Base-by-base conservation (phyloP, 2,113 vertebrate species). In the Gallinago media region DNA sequence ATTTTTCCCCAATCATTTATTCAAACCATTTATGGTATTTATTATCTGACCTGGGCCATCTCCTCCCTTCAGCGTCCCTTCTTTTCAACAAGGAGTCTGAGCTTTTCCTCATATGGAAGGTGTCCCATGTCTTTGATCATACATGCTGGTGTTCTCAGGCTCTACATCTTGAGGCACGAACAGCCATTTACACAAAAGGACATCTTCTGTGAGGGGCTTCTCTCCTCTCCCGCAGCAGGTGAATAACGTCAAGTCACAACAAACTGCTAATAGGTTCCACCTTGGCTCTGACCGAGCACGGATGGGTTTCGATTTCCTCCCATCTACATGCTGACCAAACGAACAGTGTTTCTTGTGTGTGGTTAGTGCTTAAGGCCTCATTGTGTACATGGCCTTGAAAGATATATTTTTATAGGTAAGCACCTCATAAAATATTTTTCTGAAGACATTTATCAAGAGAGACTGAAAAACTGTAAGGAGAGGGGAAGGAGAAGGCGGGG, bases 371-470 rank as follows among this genome's bases (percentile, higher is more conserved):
- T 93, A 95, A 97, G 88, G 86, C 89, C 87, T 93, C 90, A 89
- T 50, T 88, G 90, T 92, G 79, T 84, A 95, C 71, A 85, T 3
- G 44, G 86, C 89, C 84, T 94, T 93, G 97, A 97, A 95, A 97
- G 89, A 97, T 94, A 97, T 96, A 94, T 97, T 98, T 98, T 96
- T 97, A 96, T 97, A 97, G 96, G 90, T 96, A 96, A 97, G 96
- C 90, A 93, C 96, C 95, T 97, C 95, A 95, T 98, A 97, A 98
- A 98, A 96, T 96, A 97, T 97, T 98, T 98, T 97, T 97, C 97
- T 95, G 81, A 98, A 97, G 93, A 98, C 96, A 98, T 98, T 98
- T 98, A 97, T 98, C 98, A 98, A 97, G 97, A 95, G 70, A 93
- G 76, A 98, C 95, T 97, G 95, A 96, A 97, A 96, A 97, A 94